Percentiles rank a stretch among this genome's conserved stretches.
Evolutionary conservation across 2,888 invertebrate species (phyloP).

Genomic region (Callyntrura sp.): DNA sequence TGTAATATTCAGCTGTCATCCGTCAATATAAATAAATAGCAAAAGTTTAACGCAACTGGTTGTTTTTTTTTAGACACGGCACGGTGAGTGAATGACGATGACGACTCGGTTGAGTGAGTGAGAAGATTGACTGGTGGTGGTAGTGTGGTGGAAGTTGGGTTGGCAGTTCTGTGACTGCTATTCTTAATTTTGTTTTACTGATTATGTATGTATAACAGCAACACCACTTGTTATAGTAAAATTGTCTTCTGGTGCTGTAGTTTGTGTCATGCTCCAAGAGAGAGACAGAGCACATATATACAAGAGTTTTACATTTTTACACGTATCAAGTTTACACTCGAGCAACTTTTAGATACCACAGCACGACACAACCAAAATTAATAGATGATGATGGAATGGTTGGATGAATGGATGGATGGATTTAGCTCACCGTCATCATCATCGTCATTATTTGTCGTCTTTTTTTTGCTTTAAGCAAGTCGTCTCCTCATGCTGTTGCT

Average conservation of each 20-base stretch:
- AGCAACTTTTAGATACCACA: conserved; percentile 65
- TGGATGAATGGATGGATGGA: conserved; percentile 46
- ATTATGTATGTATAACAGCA: background rate
- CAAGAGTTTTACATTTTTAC: conserved; percentile 20
- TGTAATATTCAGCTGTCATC: conserved; percentile 55
- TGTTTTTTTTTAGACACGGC: conserved; percentile 32
- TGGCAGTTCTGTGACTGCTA: conserved; percentile 4
- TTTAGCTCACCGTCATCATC: conserved; percentile 47
- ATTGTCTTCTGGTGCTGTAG: conserved; percentile 3
- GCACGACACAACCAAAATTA: conserved; percentile 69
- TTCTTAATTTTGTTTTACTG: conserved; percentile 36
- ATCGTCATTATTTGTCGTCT: conserved; percentile 12
- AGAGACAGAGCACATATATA: background rate
- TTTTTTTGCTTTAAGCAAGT: background rate
- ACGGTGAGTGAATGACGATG: conserved; percentile 44
- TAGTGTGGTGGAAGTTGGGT: conserved; percentile 32
- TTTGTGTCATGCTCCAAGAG: background rate
- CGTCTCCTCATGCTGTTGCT: background rate
- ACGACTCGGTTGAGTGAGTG: conserved; percentile 68
- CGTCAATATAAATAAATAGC: conserved; percentile 59
- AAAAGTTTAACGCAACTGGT: conserved; percentile 53
- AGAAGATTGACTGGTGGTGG: conserved; percentile 61
- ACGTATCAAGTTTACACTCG: conserved; percentile 66
- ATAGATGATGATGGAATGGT: conserved; percentile 66
- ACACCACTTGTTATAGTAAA: background rate